Conservation (phyloP, 2,113 vertebrate species). For the Micronisus gabar region DNA sequence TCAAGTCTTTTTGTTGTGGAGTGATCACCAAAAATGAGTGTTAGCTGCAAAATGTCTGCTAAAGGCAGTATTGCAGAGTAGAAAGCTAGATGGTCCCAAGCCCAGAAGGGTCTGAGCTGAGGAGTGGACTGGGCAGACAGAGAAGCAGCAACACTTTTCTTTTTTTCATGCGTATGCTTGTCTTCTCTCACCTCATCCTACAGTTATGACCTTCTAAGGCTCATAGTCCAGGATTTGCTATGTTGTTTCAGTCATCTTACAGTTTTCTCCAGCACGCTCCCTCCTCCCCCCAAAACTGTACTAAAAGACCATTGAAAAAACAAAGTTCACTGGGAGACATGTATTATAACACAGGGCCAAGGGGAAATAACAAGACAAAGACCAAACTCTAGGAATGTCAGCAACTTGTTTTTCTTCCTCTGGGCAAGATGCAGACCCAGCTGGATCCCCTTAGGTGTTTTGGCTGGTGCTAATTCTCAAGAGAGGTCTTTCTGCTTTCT, state of each 20-base stretch:
- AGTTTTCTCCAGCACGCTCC: background rate
- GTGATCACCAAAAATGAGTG: background rate
- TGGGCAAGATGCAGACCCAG: background rate
- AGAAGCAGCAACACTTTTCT: background rate
- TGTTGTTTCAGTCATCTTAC: background rate
- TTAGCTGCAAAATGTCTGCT: background rate
- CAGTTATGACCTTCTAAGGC: background rate
- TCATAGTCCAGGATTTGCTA: background rate
- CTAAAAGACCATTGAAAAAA: background rate
- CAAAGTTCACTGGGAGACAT: background rate
- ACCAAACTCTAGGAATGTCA: background rate
- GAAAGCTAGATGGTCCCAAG: background rate
- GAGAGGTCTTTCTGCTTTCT: background rate
- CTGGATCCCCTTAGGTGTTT: background rate
- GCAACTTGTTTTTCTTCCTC: background rate
- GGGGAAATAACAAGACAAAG: background rate
- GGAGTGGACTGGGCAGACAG: background rate
- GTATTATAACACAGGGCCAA: background rate
- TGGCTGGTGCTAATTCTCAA: background rate
- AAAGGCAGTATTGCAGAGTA: background rate
- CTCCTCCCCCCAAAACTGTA: background rate
- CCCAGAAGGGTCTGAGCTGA: background rate
- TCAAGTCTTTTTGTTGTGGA: background rate
- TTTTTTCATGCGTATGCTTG: rapidly evolving
- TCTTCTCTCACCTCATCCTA: background rate